Evolutionary conservation across 1,140 invertebrate species (phyloP).

Genomic region (Doryteuthis pealeii): DNA sequence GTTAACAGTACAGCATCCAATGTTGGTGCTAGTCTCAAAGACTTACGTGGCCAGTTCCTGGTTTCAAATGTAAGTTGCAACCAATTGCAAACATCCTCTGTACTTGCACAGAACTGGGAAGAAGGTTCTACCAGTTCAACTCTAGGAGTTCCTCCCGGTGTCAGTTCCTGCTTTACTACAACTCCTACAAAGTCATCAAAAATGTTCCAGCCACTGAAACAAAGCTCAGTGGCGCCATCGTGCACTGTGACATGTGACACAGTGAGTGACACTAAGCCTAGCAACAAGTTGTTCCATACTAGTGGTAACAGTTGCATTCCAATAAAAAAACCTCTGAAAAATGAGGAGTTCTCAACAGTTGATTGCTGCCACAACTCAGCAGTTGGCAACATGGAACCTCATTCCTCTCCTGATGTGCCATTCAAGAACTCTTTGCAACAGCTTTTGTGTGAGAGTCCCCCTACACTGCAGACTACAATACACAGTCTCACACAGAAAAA

Average conservation of each 20-base stretch:
- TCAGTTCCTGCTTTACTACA: neutral
- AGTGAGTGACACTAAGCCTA: neutral
- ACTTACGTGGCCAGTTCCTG: neutral
- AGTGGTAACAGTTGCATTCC: neutral
- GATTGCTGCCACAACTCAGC: neutral
- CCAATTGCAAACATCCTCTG: neutral
- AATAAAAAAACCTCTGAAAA: neutral
- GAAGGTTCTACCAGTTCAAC: neutral
- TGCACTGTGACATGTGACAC: neutral
- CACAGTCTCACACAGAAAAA: conserved; percentile 5
- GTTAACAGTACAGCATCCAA: neutral
- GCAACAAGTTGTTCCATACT: neutral
- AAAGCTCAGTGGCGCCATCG: neutral
- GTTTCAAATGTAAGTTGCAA: neutral
- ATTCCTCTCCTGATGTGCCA: neutral
- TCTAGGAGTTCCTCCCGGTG: neutral
- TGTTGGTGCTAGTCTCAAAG: neutral
- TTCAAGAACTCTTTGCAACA: neutral
- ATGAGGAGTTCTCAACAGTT: neutral
- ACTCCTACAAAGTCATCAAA: neutral
- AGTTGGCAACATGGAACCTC: conserved; percentile 3
- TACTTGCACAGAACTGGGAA: neutral
- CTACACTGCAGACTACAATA: conserved; percentile 11
- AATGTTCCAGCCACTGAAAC: conserved; percentile 1
- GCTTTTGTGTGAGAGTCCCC: neutral